Percentiles rank a stretch among this genome's conserved stretches.
These are phyloP conservation scores for Drosophila paracracens DNA, from an alignment of 2,888 invertebrate species.

Conservation along the genomic window DNA sequence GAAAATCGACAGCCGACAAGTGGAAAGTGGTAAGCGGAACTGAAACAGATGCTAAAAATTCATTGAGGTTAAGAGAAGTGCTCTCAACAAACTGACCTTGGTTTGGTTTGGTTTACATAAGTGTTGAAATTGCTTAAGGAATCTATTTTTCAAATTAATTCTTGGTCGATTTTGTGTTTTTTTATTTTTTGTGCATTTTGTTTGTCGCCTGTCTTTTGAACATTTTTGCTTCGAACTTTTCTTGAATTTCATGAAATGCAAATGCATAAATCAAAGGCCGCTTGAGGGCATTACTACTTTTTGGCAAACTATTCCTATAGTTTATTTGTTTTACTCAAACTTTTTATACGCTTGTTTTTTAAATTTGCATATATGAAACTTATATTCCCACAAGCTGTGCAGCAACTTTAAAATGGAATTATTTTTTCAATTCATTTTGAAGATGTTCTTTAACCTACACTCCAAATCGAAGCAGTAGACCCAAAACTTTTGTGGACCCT, in stretches of 20 bases:
- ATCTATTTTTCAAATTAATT: background rate
- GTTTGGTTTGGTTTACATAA: slow-evolving; percentile 25
- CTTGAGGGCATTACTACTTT: background rate
- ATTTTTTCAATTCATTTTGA: background rate
- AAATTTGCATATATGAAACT: background rate
- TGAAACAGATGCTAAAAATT: slow-evolving; percentile 39
- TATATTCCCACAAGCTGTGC: background rate
- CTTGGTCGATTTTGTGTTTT: background rate
- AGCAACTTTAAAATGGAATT: background rate
- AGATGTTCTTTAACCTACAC: background rate
- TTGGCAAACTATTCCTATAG: background rate
- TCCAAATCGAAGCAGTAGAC: background rate
- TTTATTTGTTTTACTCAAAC: background rate
- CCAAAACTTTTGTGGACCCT: background rate
- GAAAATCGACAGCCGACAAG: slow-evolving; percentile 1
- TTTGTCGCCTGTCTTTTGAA: background rate
- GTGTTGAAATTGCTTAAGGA: slow-evolving; percentile 12
- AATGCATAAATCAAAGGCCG: background rate
- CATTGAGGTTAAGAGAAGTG: slow-evolving; percentile 28
- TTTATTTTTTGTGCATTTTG: background rate
- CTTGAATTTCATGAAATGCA: background rate
- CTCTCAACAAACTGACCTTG: slow-evolving; percentile 35
- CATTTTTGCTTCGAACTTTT: background rate
- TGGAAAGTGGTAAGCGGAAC: background rate
- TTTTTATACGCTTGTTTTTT: background rate